Percentiles rank a stretch among this genome's conserved stretches.
Conservation (phyloP, 2,113 vertebrate species). For the Mesembrinibis cayennensis region DNA sequence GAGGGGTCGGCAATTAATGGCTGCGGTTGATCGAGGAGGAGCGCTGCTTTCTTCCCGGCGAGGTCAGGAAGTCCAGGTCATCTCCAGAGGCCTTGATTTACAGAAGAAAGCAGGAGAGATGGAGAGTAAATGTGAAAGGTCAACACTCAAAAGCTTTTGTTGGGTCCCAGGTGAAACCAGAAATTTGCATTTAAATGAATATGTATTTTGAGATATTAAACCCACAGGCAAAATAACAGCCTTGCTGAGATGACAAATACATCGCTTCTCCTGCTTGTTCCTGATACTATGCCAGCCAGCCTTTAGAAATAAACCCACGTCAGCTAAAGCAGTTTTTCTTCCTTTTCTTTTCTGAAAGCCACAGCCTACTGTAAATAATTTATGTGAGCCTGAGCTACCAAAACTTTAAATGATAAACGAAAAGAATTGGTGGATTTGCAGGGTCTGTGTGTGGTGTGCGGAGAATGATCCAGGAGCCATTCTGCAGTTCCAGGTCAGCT, state of each 20-base stretch:
- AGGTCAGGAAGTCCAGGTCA: not conserved
- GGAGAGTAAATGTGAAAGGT: not conserved
- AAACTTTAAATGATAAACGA: not conserved
- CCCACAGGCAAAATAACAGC: not conserved
- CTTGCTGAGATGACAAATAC: not conserved
- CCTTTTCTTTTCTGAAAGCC: not conserved
- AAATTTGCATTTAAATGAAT: constrained; percentile 49
- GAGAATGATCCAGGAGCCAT: fast-evolving
- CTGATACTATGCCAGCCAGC: not conserved
- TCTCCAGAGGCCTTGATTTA: not conserved
- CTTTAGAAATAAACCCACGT: not conserved
- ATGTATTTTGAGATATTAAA: constrained; percentile 46
- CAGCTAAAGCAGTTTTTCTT: not conserved
- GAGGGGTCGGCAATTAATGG: fast-evolving
- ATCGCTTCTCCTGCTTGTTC: not conserved
- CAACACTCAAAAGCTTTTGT: not conserved
- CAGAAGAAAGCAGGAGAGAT: not conserved
- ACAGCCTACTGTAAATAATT: not conserved
- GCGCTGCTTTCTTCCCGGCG: not conserved
- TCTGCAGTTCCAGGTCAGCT: not conserved
- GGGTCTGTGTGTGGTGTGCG: not conserved
- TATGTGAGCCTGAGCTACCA: not conserved
- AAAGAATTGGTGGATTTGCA: not conserved
- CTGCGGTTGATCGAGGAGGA: not conserved
- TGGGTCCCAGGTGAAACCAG: constrained; percentile 27